Base-by-base conservation (phyloP, 2,797 vertebrate species). In the Melanotaenia maccullochi region DNA sequence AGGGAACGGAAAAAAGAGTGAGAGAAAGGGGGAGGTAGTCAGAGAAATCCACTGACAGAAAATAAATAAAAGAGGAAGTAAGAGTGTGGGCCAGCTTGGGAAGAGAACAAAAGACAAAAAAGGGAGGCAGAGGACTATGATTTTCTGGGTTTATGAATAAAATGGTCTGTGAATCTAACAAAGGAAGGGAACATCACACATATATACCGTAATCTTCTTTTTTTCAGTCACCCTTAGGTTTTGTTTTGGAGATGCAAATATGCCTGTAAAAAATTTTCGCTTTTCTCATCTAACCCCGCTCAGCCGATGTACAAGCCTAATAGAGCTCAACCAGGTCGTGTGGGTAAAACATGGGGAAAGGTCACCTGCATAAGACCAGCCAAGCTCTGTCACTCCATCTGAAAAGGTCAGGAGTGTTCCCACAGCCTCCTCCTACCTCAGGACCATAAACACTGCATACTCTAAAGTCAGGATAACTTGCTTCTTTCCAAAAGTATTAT, bases 391-490 rank as follows among this genome's bases (percentile, higher is more conserved):
- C 90, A 91, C 84, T 93, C 85, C 49, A 49, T 51, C 75, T 92
- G 89, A 92, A 94, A 94, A 94, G 93, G 93, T 94, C 93, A 92
- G 84, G 69, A 68, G 75, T 89, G 90, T 90, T 92, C 78, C 79
- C 68, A 66, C 58, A 61, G 73, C 67, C 69, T 85, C 58, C 78
- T 81, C 82, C 78, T 78, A 82, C 75, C 75, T 77, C 69, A 65
- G 61, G 55, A 79, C 78, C 74, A 75, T 78, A 83, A 85, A 64
- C 73, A 77, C 36, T 1, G 65, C 52, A 35, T 69, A 68, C 71
- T 32, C 63, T 60, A 51, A 81, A 82, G 69, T 74, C 68, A 58
- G 60, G 51, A 84, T 62, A 73, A 58, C 8, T 13, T 51, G 38
- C 54, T 66, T 79, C 52, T 68, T 52, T 60, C 25, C 44, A 20